Percentiles rank a stretch among this genome's conserved stretches.
phyloP scores from a whole-genome alignment of 2,888 invertebrate genomes.

The Entomobrya proxima region DNA sequence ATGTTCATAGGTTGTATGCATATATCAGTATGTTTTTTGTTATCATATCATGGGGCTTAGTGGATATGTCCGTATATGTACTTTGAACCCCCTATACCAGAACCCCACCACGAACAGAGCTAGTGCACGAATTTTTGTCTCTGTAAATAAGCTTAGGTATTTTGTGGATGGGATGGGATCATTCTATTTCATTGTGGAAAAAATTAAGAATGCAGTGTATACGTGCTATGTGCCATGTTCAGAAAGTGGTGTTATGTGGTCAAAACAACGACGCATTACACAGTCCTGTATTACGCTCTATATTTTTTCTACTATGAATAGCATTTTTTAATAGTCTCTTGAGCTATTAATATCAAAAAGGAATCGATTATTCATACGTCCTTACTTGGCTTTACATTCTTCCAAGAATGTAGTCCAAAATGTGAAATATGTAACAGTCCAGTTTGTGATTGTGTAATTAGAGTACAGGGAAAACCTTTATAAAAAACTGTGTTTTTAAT shows the following conservation, averaged over 20 bases:
- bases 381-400: conserved; percentile 22
- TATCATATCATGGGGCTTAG: too few relatives aligned
- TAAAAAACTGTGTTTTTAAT: conserved; percentile 33
- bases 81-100: too few relatives aligned
- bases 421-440: neutral
- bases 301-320: neutral
- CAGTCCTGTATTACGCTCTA: neutral
- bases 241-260: conserved; percentile 1
- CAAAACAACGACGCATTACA: conserved; percentile 38
- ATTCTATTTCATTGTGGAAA: too few relatives aligned
- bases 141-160: too few relatives aligned
- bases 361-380: conserved; percentile 57
- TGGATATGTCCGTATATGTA: too few relatives aligned
- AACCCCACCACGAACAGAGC: too few relatives aligned
- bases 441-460: conserved; percentile 23
- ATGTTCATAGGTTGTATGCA: too few relatives aligned
- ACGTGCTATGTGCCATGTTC: conserved; percentile 12
- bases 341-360: neutral
- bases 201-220: too few relatives aligned
- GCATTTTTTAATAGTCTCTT: neutral
- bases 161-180: too few relatives aligned
- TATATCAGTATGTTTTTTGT: too few relatives aligned
- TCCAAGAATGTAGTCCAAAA: conserved; percentile 46
- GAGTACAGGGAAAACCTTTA: neutral
- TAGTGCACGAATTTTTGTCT: too few relatives aligned